Evolutionary conservation across 2,113 vertebrate species (phyloP), one percentile per base, ranked within the genome.

Genomic region (Meriones unguiculatus): DNA sequence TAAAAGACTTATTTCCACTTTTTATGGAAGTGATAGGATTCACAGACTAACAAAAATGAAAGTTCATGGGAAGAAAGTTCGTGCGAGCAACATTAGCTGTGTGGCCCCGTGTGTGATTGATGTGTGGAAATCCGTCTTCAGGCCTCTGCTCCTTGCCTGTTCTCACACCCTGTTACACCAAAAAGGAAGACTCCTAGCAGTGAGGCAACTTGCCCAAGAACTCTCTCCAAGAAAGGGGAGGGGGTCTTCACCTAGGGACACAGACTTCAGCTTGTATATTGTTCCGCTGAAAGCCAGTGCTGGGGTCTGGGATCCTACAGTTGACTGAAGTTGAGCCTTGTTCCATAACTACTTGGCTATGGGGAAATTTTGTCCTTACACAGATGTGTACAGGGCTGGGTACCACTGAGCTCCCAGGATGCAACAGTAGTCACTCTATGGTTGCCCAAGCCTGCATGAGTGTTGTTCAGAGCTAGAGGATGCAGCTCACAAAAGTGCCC

Each of bases 41-140:
- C n/a, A 77, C 15, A 35, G 17, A 32, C 54, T 50, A 57, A 76
- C 64, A 22, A 32, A 73, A 65, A 32, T 38, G 69, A 35, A 50
- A 72, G 28, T 28, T 41, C n/a, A 11, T 28, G 72, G 65, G 64
- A 90, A 41, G 22, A 10, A n/a, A 46, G 46, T 46, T 73, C 54
- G 54, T 14, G 18, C 4, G 46, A 50, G 7, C 35, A 67, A 32
- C 10, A 1, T 30, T 65, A 13, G 2, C 46, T 38, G 28, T 28
- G 6, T 11, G 10, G 20, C 10, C 24, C 10, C 7, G 1, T 9
- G 35, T 22, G 2, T n/a, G 52, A 41, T 30, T 9, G 11, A 14
- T 13, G 14, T 64, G 50, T 20, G 18, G 24, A 17, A 10, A 6
- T 2, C 24, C 24, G 7, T 15, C 46, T 54, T 11, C 6, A 32